Percentiles rank a stretch among this genome's conserved stretches.
Conservation (phyloP, 2,797 vertebrate genomes). For the Ciconia nigra region DNA sequence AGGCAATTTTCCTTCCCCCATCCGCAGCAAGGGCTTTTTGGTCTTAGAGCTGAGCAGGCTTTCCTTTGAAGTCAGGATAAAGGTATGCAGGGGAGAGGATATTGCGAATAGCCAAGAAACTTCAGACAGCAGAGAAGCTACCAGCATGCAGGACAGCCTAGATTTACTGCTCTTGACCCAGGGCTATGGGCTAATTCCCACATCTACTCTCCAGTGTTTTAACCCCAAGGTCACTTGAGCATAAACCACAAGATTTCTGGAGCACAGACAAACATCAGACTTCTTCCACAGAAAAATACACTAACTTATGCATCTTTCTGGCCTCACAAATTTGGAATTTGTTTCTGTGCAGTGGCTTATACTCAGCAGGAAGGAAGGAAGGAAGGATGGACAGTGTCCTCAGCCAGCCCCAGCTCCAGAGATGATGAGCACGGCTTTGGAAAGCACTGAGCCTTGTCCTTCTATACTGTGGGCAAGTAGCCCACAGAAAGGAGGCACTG, state of each 20-base stretch:
- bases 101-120: neutral
- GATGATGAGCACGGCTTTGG: neutral
- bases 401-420: neutral
- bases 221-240: neutral
- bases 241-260: neutral
- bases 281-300: neutral
- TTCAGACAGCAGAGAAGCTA: neutral
- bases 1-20: neutral
- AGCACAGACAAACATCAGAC: neutral
- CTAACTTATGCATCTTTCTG: neutral
- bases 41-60: neutral
- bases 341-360: neutral
- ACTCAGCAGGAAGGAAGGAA: neutral
- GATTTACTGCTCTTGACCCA: neutral
- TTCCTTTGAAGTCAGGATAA: neutral
- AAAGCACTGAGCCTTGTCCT: neutral
- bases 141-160: neutral
- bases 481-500: neutral
- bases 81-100: neutral
- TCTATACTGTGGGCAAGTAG: neutral
- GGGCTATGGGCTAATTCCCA: neutral
- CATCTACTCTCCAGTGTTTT: neutral
- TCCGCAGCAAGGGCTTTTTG: neutral
- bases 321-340: neutral
- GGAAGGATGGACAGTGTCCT: neutral